phyloP scores from a whole-genome alignment of 2,113 vertebrate genomes.

The Panthera uncia region DNA sequence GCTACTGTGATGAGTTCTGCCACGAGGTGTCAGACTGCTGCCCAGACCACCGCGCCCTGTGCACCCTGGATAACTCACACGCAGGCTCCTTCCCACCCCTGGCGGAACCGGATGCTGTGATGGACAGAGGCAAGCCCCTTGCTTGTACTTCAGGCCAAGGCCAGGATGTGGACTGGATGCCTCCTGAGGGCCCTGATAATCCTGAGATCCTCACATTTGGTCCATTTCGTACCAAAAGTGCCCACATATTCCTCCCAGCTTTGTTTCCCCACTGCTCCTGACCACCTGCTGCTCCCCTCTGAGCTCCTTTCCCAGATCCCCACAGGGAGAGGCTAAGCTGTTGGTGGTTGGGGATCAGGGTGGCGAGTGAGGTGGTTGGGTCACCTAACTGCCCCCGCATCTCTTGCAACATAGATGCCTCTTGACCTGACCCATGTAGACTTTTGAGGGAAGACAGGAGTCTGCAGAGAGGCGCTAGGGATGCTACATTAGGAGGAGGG shows the following conservation, averaged over 20 bases:
- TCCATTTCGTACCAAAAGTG: not conserved
- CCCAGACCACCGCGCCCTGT: conserved; percentile 18
- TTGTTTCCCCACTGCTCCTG: not conserved
- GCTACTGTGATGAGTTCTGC: conserved; percentile 70
- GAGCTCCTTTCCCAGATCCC: not conserved
- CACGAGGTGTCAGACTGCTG: conserved; percentile 47
- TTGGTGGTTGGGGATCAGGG: not conserved
- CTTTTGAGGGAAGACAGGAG: not conserved
- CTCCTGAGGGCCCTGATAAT: not conserved
- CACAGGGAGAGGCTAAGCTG: not conserved
- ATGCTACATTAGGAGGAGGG: not conserved
- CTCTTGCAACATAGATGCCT: not conserved
- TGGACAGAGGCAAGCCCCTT: not conserved
- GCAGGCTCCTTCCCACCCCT: not conserved
- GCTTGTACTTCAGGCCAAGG: not conserved
- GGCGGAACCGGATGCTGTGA: not conserved
- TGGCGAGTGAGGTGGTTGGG: not conserved
- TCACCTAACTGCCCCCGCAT: not conserved
- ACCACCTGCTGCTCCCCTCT: not conserved
- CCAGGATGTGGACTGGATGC: no score
- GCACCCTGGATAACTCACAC: not conserved
- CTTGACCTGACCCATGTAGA: not conserved
- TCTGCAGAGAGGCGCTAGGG: not conserved
- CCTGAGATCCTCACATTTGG: not conserved
- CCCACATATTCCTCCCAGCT: not conserved